Base-by-base conservation (phyloP, 1,140 invertebrate species). In the Sinonovacula constricta region DNA sequence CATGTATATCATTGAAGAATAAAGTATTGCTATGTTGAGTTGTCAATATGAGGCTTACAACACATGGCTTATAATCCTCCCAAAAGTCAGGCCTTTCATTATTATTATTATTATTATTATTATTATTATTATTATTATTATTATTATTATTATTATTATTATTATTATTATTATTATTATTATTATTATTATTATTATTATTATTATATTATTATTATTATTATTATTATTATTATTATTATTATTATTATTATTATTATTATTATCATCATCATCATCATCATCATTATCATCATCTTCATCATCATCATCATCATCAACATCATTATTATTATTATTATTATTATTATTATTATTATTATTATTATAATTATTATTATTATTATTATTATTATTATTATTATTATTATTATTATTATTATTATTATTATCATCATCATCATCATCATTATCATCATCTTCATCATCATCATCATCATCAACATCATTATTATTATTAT, bases 251-350 rank as follows among this genome's bases (percentile, higher is more conserved):
- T n/a, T 49, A 49, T n/a, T 49, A 49, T n/a, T 49, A 49, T n/a
- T 49, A 49, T n/a, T 49, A 49, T n/a, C n/a, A 49, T n/a, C n/a
- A 49, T n/a, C n/a, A 49, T n/a, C n/a, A 49, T n/a, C n/a, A 49
- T n/a, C n/a, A 49, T n/a, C n/a, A 49, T n/a, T 56, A 14, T 10
- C 15, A 7, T 22, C 28, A 15, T 66, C 7, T n/a, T 54, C 26
- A 26, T 56, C 1, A 14, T 53, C 45, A 69, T 24, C 18, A 24
- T 60, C 57, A 28, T 60, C 57, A 31, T 60, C 57, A 22, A 22
- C 57, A 60, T 60, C 57, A 60, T 60, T 22, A 45, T 68, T 54
- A 45, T 68, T 7, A 26, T 68, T 10, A 49, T 49, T 10, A 49
- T 49, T 54, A 33, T 30, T 26, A 33, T 68, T 26, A 54, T 54